Percentiles rank a stretch among this genome's conserved stretches.
Evolutionary conservation across 2,888 invertebrate species (phyloP).

Genomic region (Thera britannica): DNA sequence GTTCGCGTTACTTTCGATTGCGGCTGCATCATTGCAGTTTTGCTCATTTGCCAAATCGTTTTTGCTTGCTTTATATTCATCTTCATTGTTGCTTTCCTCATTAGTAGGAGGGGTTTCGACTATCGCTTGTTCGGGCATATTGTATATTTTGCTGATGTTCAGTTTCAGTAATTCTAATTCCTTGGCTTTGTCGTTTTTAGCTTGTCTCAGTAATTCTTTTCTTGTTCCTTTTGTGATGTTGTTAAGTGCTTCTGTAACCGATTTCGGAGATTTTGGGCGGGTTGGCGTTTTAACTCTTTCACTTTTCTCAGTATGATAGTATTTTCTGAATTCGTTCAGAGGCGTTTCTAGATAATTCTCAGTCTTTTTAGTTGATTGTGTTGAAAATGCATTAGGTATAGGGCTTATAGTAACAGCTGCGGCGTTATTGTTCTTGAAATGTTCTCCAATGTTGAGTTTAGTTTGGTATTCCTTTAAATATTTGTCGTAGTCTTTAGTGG

Average conservation of each 20-base stretch:
- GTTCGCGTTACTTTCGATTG: constrained; percentile 5
- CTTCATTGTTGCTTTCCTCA: constrained; percentile 9
- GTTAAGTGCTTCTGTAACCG: not conserved
- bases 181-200: constrained; percentile 43
- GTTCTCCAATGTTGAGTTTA: constrained; percentile 48
- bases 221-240: constrained; percentile 11
- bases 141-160: constrained; percentile 58
- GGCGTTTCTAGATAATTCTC: constrained; percentile 65
- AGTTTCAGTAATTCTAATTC: constrained; percentile 59
- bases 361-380: constrained; percentile 15
- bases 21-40: not conserved
- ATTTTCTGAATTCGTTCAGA: constrained; percentile 67
- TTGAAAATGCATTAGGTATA: constrained; percentile 22
- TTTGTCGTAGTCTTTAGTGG: constrained; percentile 53
- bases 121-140: constrained; percentile 42
- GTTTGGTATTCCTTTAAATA: constrained; percentile 62
- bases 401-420: constrained; percentile 20
- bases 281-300: constrained; percentile 9
- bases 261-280: constrained; percentile 20
- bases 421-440: constrained; percentile 53
- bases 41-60: not conserved
- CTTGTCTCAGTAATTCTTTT: constrained; percentile 37
- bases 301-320: constrained; percentile 54
- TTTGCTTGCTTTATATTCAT: constrained; percentile 11
- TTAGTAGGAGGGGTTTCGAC: constrained; percentile 10